Base-by-base conservation (phyloP, 2,113 vertebrate genomes). In the Rissa tridactyla region DNA sequence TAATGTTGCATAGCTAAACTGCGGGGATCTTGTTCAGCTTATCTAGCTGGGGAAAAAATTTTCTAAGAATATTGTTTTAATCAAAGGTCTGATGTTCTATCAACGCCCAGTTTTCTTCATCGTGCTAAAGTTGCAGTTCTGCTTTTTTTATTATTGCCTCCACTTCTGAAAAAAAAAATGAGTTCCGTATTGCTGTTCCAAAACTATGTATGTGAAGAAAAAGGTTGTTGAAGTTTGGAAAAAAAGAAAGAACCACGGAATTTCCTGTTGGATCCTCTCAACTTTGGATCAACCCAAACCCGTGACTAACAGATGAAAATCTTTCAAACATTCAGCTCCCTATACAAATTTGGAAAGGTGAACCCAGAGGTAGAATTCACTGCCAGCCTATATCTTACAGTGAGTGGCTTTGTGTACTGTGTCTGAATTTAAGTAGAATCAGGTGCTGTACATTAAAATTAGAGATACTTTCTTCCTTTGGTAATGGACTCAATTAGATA, bases 1-100 rank as follows among this genome's bases (percentile, higher is more conserved):
- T 93, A 96, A 95, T 94, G 92, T 95, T 94, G 87, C 82, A 93
- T 81, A 97, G 55, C 90, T 95, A 94, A 97, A 95, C 92, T 86
- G 79, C 13, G 14, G 71, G 36, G 55, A 25, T 91, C 93, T 96
- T 92, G 52, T 89, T 97, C 80, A 71, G 44, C 36, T 90, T 96
- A 86, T 95, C 65, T 68, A 60, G 42, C 40, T 91, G 68, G 17
- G 10, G 34, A 93, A 95, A 95, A 96, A 95, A 89, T 23, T 40
- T 44, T 72, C 49, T 85, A 88, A 82, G 89, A 96, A 71, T 89
- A 95, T 72, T 96, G 72, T 97, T 97, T 97, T 88, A 97, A 97
- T 97, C 78, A 95, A 88, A 82, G 44, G 8, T 90, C 70, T 97
- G 84, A 80, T 87, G 21, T 57, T 55, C 61, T 86, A 81, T 91